Evolutionary conservation across 2,797 vertebrate genomes (phyloP).

Genomic region (Myoxocephalus aenaeus): DNA sequence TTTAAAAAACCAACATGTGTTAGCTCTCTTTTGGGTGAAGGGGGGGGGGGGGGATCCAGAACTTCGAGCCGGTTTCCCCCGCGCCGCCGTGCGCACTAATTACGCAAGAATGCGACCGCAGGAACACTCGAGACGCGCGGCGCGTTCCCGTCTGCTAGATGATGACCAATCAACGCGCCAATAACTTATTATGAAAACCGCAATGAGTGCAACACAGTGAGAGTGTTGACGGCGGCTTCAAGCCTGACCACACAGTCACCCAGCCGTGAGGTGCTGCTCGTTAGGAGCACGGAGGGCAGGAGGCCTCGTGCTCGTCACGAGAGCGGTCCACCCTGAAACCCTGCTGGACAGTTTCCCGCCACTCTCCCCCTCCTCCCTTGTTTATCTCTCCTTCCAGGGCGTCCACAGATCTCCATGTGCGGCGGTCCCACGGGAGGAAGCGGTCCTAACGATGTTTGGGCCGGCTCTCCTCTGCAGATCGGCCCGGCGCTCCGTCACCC

Average conservation of each 20-base stretch:
- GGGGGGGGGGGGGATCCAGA: background rate
- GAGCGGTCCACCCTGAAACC: background rate
- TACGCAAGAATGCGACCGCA: conserved; percentile 64
- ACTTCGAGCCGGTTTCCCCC: conserved; percentile 21
- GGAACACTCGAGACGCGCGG: conserved; percentile 44
- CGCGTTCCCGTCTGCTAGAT: conserved; percentile 42
- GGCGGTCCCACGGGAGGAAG: conserved; percentile 61
- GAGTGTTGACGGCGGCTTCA: conserved; percentile 54
- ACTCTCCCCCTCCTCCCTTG: background rate
- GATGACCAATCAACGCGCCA: conserved; percentile 49
- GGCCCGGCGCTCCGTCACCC: conserved; percentile 16
- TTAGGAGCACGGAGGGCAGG: conserved; percentile 1
- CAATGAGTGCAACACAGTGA: conserved; percentile 48
- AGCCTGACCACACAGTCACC: conserved; percentile 36
- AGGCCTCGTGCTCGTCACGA: background rate
- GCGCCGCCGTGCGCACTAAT: conserved; percentile 44
- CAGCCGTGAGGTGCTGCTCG: conserved; percentile 26
- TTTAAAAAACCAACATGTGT: no score
- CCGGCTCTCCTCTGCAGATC: conserved; percentile 63
- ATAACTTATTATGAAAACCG: conserved; percentile 58
- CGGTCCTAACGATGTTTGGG: conserved; percentile 59
- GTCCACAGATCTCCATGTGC: conserved; percentile 14
- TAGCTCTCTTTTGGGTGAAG: background rate
- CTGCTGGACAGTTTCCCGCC: background rate
- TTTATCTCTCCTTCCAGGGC: conserved; percentile 1